Evolutionary conservation across 1,140 invertebrate species (phyloP).

Genomic region (Drosophila trapezifrons): DNA sequence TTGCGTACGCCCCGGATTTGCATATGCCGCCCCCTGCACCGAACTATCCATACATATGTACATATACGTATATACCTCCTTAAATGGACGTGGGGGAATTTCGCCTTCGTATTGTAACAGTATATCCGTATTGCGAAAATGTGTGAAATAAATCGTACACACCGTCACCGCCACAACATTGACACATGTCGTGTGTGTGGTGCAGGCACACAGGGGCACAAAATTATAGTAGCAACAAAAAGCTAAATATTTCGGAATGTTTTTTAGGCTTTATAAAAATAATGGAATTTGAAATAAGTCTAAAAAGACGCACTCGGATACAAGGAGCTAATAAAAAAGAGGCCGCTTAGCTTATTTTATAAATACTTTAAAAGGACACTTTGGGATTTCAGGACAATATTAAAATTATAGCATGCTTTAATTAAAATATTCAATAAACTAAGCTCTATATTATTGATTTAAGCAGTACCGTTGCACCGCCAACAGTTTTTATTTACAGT

Average conservation of each 20-base stretch:
- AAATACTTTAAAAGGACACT: too few species aligned
- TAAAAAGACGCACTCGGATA: too few species aligned
- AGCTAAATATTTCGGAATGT: background rate
- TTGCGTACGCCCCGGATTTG: slow-evolving; percentile 47
- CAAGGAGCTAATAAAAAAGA: too few species aligned
- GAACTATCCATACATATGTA: too few species aligned
- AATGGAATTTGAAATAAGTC: background rate
- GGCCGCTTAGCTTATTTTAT: too few species aligned
- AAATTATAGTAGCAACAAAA: slow-evolving; percentile 6
- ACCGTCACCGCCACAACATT: slow-evolving; percentile 6
- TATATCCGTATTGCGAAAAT: slow-evolving; percentile 52
- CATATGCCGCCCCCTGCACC: slow-evolving; percentile 17
- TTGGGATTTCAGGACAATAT: too few species aligned
- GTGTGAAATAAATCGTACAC: slow-evolving; percentile 39
- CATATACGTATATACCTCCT: slow-evolving; percentile 18
- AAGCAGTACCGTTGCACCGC: background rate
- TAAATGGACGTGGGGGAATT: slow-evolving; percentile 51
- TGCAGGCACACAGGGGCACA: slow-evolving; percentile 9
- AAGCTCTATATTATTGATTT: too few species aligned
- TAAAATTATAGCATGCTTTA: too few species aligned
- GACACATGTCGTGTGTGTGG: slow-evolving; percentile 21
- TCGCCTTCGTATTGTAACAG: slow-evolving; percentile 51
- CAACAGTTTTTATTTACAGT: background rate
- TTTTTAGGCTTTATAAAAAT: background rate
- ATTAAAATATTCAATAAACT: too few species aligned